Percentiles rank a stretch among this genome's conserved stretches.
phyloP scores from a whole-genome alignment of 2,113 vertebrate genomes.

The Notechis scutatus region DNA sequence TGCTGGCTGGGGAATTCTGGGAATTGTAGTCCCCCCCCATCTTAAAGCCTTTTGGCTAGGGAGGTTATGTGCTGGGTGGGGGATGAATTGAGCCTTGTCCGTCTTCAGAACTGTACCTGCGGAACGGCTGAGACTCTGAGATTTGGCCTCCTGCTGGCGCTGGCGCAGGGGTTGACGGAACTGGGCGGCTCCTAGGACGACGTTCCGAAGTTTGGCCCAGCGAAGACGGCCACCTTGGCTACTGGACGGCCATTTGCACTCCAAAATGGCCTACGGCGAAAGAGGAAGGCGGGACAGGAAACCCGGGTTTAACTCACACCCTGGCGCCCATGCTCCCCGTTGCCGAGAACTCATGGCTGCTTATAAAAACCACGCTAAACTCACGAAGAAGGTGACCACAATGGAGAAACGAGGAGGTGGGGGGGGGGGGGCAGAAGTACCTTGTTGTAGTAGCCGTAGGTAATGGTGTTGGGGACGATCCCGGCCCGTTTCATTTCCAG shows the following conservation, averaged over 20 bases:
- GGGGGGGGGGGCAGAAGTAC: conserved; percentile 50
- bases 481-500: conserved; percentile 94
- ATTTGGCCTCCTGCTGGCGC: conserved; percentile 44
- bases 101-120: conserved; percentile 2
- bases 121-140: neutral
- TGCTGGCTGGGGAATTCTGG: neutral
- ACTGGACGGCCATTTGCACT: conserved; percentile 92
- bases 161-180: conserved; percentile 84
- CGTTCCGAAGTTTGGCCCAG: conserved; percentile 92
- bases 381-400: neutral
- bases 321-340: neutral
- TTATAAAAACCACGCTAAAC: neutral
- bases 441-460: conserved; percentile 95
- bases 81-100: neutral
- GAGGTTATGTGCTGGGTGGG: neutral
- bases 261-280: conserved; percentile 83
- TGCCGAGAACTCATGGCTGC: fast-evolving
- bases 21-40: neutral
- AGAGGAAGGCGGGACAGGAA: neutral
- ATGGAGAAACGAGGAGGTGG: neutral
- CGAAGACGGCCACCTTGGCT: conserved; percentile 85
- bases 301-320: neutral
- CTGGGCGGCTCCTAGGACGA: conserved; percentile 88
- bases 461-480: conserved; percentile 92
- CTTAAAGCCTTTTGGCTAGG: neutral